Percentiles rank a stretch among this genome's conserved stretches.
Conservation (phyloP, 2,797 vertebrate genomes). For the Enteromius mattozi region DNA sequence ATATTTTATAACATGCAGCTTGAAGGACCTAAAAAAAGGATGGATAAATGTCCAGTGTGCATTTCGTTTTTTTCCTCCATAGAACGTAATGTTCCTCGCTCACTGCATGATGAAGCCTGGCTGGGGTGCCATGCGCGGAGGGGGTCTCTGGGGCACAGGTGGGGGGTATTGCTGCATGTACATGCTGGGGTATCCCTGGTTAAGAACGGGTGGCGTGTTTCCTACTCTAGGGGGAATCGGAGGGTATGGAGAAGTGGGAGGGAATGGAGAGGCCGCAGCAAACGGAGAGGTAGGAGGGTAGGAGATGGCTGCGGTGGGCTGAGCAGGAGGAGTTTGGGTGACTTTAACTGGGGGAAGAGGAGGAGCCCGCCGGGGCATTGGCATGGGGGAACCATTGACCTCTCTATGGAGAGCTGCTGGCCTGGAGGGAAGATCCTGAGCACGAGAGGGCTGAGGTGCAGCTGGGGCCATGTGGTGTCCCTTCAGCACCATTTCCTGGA, state of each 20-base stretch:
- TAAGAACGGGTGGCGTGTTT: constrained; percentile 71
- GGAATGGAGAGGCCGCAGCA: background rate
- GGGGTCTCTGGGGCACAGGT: constrained; percentile 86
- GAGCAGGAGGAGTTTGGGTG: constrained; percentile 63
- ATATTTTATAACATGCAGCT: constrained; percentile 61
- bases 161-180: constrained; percentile 85
- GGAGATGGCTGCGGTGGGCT: constrained; percentile 71
- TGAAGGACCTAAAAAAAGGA: constrained; percentile 59
- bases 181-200: constrained; percentile 79
- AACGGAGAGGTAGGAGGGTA: constrained; percentile 68
- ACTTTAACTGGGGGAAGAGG: constrained; percentile 85
- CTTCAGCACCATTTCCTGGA: constrained; percentile 94
- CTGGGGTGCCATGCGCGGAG: constrained; percentile 84
- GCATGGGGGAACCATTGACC: constrained; percentile 71
- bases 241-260: constrained; percentile 77
- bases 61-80: constrained; percentile 19
- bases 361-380: constrained; percentile 84
- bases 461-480: constrained; percentile 80
- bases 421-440: constrained; percentile 69
- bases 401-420: constrained; percentile 66
- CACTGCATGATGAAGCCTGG: constrained; percentile 96
- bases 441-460: constrained; percentile 62
- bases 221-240: constrained; percentile 88
- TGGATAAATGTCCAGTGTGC: constrained; percentile 59
- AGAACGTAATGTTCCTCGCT: constrained; percentile 58